Evolutionary conservation across 2,888 invertebrate genomes (phyloP), one percentile per base, ranked within the genome.

Genomic region (Caradrina clavipalpis): DNA sequence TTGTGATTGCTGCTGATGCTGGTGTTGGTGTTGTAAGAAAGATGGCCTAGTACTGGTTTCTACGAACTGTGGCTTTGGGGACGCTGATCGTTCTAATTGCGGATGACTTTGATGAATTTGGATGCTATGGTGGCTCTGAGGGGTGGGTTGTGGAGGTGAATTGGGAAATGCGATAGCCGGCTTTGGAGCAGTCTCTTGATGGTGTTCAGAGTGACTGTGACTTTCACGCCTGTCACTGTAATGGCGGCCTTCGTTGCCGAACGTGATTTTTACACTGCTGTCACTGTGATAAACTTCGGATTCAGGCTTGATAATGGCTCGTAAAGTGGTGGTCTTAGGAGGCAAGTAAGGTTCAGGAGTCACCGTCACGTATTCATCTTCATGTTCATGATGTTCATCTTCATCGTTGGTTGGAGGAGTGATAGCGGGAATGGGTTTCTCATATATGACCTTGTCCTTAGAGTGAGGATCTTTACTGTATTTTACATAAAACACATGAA

Each of bases 401-500:
- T 97, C 97, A 76, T 97, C 97, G 72, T 97, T 97, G 19, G 97
- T 96, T 7, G 97, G 96, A 2, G 98, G 98, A 47, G 97, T 97
- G 26, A 98, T 94, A 10, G 98, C 98, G 11, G 98, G 97, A 26
- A 98, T 96, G 0, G 98, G 98, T 76, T 97, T 97, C 73, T 98
- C 98, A 88, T 98, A 97, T 62, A 98, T 97, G 15, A 98, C 96
- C 80, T 97, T 97, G 58, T 97, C 96, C 81, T 97, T 97, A 0
- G 97, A 97, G 80, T 97, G 96, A 17, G 98, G 98, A 86, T 98
- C 98, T 90, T 98, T 98, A 89, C 98, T 98, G 89, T 98, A 98
- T 92, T 98, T 98, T 0, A 98, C 98, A 88, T 98, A 98, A 90
- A 98, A 98, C 0, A 98, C 98, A 86, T 98, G 98, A 50, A 98